Evolutionary conservation across 2,888 invertebrate genomes (phyloP).

Genomic region (Ceramica pisi): DNA sequence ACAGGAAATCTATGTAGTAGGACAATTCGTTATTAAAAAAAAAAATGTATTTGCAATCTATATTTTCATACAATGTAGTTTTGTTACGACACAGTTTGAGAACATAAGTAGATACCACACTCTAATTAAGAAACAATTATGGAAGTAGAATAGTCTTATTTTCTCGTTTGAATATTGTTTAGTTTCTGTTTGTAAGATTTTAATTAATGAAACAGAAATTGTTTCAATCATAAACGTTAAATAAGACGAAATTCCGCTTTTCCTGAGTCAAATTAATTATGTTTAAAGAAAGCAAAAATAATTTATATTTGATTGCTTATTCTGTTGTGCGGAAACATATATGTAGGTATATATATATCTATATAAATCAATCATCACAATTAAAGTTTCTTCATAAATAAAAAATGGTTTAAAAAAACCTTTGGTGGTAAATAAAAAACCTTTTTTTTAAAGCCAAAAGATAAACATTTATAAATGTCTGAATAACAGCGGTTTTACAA

Average conservation of each 20-base stretch:
- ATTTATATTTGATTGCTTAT: not conserved
- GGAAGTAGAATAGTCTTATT: not conserved
- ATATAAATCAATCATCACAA: too few relatives aligned
- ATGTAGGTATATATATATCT: too few relatives aligned
- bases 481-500: not conserved
- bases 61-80: not conserved
- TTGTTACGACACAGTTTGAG: not conserved
- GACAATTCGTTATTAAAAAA: too few relatives aligned
- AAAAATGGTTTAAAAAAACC: too few relatives aligned
- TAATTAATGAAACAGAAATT: conserved; percentile 21
- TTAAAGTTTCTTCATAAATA: too few relatives aligned
- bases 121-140: conserved; percentile 12
- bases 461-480: not conserved
- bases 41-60: too few relatives aligned
- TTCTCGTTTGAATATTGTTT: not conserved
- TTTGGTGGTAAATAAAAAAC: too few relatives aligned
- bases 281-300: not conserved
- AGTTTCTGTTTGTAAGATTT: conserved; percentile 24
- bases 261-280: not conserved
- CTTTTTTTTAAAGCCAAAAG: not conserved
- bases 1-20: too few relatives aligned
- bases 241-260: not conserved
- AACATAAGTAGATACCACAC: not conserved
- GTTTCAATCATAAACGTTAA: conserved; percentile 5
- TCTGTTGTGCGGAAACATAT: too few relatives aligned